Conservation (phyloP, 2,797 vertebrate genomes). For the Avahi laniger region DNA sequence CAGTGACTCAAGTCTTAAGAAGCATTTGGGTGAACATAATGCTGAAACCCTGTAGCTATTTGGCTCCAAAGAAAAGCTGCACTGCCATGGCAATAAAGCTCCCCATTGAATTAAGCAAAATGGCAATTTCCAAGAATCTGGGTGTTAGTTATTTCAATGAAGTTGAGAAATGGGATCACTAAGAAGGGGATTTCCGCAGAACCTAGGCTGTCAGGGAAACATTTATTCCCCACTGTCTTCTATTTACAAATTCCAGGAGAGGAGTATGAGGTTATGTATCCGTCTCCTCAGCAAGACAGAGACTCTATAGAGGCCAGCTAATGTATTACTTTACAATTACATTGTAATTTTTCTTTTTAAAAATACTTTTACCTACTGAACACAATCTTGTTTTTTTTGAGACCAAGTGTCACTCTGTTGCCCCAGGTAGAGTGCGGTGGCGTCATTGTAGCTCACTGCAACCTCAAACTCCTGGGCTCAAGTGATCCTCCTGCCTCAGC, state of each 20-base stretch:
- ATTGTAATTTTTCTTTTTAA: conserved; percentile 15
- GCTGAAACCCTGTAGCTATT: conserved; percentile 48
- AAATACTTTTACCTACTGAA: neutral
- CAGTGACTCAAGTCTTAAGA: conserved; percentile 41
- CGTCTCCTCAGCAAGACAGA: neutral
- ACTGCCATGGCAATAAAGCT: conserved; percentile 66
- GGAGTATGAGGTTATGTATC: neutral
- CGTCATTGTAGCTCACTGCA: neutral
- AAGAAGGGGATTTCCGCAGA: conserved; percentile 44
- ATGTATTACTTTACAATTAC: neutral
- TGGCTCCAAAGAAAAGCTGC: conserved; percentile 51
- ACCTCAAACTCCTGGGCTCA: neutral
- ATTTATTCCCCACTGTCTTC: neutral
- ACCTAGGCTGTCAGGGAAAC: conserved; percentile 35
- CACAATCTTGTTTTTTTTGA: neutral
- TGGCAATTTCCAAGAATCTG: conserved; percentile 61
- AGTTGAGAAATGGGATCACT: conserved; percentile 60
- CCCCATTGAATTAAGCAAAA: conserved; percentile 49
- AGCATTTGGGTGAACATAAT: conserved; percentile 62
- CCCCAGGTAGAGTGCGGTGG: neutral
- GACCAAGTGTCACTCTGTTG: neutral
- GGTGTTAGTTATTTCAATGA: conserved; percentile 60
- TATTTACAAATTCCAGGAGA: conserved; percentile 31
- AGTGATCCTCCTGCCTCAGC: neutral
- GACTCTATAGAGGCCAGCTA: neutral